Base-by-base conservation (phyloP, 2,888 invertebrate genomes). In the Agrotis segetum region DNA sequence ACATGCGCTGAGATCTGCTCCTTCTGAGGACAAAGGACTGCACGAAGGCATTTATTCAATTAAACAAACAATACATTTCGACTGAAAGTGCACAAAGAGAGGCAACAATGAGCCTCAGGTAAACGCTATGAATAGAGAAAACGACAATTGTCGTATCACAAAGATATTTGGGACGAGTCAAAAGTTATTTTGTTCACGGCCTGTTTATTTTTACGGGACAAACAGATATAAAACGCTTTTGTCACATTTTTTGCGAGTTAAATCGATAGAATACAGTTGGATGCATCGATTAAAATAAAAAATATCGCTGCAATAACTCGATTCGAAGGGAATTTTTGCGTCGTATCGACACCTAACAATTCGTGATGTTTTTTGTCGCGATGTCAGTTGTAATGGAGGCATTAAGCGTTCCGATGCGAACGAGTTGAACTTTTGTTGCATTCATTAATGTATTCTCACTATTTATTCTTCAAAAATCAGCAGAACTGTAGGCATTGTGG, bases 31-130 rank as follows among this genome's bases (percentile, higher is more conserved):
- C 74, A 91, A 89, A 90, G 85, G 84, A 83, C 88, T 87, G 89
- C 90, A 91, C 87, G 88, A 90, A 91, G 89, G 92, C 92, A 94
- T 95, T 96, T 95, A 96, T 96, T 96, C 95, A 96, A 96, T 96
- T 96, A 96, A 85, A 88, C 90, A 90, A 91, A 96, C 95, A 96
- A 96, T 93, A 88, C 89, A 91, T 92, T 94, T 91, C 90, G 91
- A 89, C 92, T 93, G 92, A 90, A 95, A 95, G 88, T 93, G 93
- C 92, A 95, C 95, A 95, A 95, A 90, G 88, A 87, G 77, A 77
- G 82, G 72, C 59, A 70, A 90, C 89, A 90, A 91, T 90, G 88
- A 90, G 87, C 85, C 88, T 85, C 95, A 95, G 96, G 95, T 95
- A 95, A 89, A 90, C 87, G 89, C 79, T 74, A 89, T 93, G 95